These are phyloP conservation scores for Pherbina coryleti DNA, from an alignment of 2,888 invertebrate genomes.

Conservation along the genomic window DNA sequence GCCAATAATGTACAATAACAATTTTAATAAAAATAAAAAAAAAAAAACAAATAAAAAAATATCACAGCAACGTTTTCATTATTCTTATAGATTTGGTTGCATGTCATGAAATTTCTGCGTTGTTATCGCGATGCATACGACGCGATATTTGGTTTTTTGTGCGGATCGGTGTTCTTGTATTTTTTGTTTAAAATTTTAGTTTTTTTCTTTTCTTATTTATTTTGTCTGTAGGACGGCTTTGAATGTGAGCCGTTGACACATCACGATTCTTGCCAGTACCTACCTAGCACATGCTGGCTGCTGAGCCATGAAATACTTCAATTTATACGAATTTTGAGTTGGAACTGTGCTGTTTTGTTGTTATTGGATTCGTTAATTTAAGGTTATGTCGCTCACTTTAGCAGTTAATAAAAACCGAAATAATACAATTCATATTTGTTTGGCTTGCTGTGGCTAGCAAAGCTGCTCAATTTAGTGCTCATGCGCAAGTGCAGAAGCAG, in stretches of 20 bases:
- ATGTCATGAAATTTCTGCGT: too few relatives aligned
- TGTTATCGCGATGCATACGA: too few relatives aligned
- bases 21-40: too few relatives aligned
- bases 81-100: too few relatives aligned
- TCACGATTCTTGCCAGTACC: slow-evolving; percentile 25
- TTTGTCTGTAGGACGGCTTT: neutral
- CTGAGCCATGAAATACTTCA: neutral
- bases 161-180: neutral
- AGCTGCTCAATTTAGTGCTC: neutral
- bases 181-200: neutral
- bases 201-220: neutral
- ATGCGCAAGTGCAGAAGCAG: neutral
- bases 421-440: neutral
- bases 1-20: too few relatives aligned
- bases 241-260: slow-evolving; percentile 31
- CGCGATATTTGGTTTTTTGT: too few relatives aligned
- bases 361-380: slow-evolving; percentile 1
- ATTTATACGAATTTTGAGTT: neutral
- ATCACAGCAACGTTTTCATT: too few relatives aligned
- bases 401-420: slow-evolving; percentile 11
- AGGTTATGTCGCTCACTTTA: slow-evolving; percentile 38
- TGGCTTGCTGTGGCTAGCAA: neutral
- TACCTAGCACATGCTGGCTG: neutral
- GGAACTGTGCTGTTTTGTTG: neutral
- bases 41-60: too few relatives aligned